phyloP scores from a whole-genome alignment of 2,888 invertebrate genomes.

The Lepidonotus clava region DNA sequence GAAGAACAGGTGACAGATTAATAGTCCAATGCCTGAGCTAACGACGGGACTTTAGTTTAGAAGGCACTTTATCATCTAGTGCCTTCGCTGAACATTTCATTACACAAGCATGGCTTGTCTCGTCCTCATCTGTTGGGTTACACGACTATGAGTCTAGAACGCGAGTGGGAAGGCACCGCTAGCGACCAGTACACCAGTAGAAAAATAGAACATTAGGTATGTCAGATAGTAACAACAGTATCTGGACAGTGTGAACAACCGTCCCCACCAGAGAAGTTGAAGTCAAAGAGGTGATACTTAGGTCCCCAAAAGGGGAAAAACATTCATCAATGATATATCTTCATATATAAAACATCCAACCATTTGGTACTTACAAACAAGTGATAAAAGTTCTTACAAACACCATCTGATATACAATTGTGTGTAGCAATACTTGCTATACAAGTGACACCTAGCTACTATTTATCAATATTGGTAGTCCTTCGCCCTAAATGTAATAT shows the following conservation, averaged over 20 bases:
- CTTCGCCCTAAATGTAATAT: no score
- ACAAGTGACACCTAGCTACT: no score
- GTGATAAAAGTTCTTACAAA: neutral
- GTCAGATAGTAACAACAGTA: neutral
- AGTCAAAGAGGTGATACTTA: neutral
- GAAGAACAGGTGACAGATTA: neutral
- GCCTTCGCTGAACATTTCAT: no score
- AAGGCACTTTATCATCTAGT: no score
- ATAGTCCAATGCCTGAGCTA: neutral
- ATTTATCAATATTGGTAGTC: no score
- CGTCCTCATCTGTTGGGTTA: no score
- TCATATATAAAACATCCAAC: neutral
- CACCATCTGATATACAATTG: neutral
- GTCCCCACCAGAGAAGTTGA: neutral
- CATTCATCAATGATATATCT: neutral
- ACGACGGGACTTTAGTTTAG: neutral
- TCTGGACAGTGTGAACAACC: neutral
- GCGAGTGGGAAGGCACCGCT: neutral
- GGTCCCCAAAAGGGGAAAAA: neutral
- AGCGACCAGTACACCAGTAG: neutral
- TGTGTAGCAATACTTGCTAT: neutral
- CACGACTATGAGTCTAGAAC: no score
- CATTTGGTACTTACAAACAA: neutral
- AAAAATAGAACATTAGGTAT: constrained; percentile 3
- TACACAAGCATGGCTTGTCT: no score